Percentiles rank a stretch among this genome's conserved stretches.
phyloP scores from a whole-genome alignment of 2,113 vertebrate genomes.

The Piprites chloris region DNA sequence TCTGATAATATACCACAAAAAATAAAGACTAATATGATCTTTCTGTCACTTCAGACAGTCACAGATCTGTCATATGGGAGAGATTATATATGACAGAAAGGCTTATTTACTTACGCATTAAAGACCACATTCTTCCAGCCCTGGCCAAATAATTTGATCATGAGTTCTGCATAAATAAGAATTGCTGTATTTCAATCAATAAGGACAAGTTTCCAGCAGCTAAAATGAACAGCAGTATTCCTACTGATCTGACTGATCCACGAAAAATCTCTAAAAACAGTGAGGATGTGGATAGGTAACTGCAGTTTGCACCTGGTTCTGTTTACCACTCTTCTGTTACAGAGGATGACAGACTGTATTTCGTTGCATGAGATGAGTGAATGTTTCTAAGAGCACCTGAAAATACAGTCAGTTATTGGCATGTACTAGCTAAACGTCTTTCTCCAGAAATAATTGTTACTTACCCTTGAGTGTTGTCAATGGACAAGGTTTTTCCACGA shows the following conservation, averaged over 20 bases:
- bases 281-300: neutral
- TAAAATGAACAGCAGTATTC: neutral
- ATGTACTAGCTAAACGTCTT: neutral
- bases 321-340: neutral
- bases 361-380: neutral
- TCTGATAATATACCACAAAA: neutral
- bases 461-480: slow-evolving; percentile 51
- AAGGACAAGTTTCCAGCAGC: neutral
- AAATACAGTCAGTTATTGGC: neutral
- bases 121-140: neutral
- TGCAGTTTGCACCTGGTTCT: neutral
- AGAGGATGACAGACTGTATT: neutral
- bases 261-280: neutral
- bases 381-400: neutral
- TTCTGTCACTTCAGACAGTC: neutral
- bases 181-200: neutral
- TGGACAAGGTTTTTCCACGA: slow-evolving; percentile 65
- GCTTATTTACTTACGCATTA: slow-evolving; percentile 20
- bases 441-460: neutral
- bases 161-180: neutral
- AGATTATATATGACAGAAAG: neutral
- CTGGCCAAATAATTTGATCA: neutral
- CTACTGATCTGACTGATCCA: neutral
- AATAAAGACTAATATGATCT: neutral
- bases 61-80: neutral